Base-by-base conservation (phyloP, 2,797 vertebrate genomes). In the Coilia nasus region DNA sequence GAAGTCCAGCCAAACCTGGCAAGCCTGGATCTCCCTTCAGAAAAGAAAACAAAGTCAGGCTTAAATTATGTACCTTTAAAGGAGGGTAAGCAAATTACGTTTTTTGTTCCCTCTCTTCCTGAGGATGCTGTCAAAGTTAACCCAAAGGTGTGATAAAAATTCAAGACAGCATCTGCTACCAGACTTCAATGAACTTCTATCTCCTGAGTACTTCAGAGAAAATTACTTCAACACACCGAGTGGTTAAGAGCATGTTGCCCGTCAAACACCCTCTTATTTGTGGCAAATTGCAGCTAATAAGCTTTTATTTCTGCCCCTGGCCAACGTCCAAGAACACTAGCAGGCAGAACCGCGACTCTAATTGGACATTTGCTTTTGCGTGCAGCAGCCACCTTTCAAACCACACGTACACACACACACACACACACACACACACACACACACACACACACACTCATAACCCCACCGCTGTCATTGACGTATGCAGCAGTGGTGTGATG, bases 11-110 rank as follows among this genome's bases (percentile, higher is more conserved):
- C 83, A 88, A 85, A 87, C 96, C 96, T 6, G 94, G 95, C 84
- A 95, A 91, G 88, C 95, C 97, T 89, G 93, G 89, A 91, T 97
- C 96, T 84, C 95, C 97, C 97, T 99, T 91, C 84, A 92, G 41
- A 88, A 21, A 88, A 83, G 86, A 86, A 88, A 86, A 23, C 81
- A 64, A 31, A 80, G 23, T 56, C 15, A 83, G 59, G 82, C 35
- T 21, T 10, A 62, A 78, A 50, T 28, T 17, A 50, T 80, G 80
- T 41, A 54, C 31, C 50, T 59, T 28, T 83, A 44, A 84, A 85
- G 82, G 78, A 31, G 81, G 81, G 86, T 62, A 23, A 60, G 41
- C 64, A 88, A 78, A 87, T 83, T 67, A n/a, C n/a, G 71, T 82
- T 85, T 82, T 78, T 35, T 82, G 23, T 84, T 84, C 21, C 62